Conservation (phyloP, 2,113 vertebrate genomes). For the Carettochelys insculpta region DNA sequence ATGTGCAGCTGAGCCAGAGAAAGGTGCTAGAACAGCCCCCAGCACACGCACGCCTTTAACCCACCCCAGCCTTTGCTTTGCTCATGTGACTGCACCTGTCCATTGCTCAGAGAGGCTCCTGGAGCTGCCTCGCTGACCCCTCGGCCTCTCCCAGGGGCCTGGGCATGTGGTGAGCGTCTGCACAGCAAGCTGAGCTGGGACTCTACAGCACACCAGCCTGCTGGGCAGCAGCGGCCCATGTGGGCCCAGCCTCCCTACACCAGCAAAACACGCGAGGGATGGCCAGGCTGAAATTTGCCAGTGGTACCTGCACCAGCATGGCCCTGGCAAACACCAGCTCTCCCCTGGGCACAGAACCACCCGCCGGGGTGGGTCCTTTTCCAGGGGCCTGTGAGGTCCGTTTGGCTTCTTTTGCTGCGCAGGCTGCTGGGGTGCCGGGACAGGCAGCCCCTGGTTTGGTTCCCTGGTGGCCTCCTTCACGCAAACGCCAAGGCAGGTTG, state of each 20-base stretch:
- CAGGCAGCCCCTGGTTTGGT: not conserved
- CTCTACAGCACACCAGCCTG: too few relatives aligned
- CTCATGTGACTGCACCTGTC: too few relatives aligned
- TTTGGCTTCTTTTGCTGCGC: not conserved
- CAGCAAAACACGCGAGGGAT: too few relatives aligned
- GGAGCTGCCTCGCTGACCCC: too few relatives aligned
- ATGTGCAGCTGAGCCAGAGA: not conserved
- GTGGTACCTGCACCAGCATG: too few relatives aligned
- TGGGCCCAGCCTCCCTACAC: not conserved
- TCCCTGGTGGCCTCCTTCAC: not conserved
- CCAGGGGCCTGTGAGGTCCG: not conserved
- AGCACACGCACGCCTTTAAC: too few relatives aligned
- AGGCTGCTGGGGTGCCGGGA: not conserved
- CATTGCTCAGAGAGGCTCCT: not conserved
- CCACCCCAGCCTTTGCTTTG: too few relatives aligned
- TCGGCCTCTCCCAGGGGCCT: accelerated
- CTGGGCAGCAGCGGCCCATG: accelerated
- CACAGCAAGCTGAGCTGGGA: too few relatives aligned
- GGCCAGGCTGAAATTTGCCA: too few relatives aligned
- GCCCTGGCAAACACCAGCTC: too few relatives aligned
- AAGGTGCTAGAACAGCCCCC: not conserved
- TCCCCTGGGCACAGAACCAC: too few relatives aligned
- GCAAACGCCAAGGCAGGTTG: not conserved
- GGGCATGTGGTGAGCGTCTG: too few relatives aligned
- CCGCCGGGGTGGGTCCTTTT: not conserved